Base-by-base conservation (phyloP, 2,888 invertebrate species). In the Atrina japonica region DNA sequence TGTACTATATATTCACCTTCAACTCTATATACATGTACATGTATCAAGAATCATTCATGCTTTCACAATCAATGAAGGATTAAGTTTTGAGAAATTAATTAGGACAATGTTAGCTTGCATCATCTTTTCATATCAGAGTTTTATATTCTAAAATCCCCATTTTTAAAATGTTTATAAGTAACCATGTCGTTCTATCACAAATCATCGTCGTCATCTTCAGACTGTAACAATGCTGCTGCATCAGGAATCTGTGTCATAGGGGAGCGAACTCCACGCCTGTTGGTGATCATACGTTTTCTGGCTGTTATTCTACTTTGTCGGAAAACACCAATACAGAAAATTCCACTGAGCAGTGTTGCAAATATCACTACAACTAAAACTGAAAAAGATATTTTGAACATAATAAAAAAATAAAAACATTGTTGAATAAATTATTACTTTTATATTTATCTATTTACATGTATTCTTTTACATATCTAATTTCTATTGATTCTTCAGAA, bases 281-380 rank as follows among this genome's bases (percentile, higher is more conserved):
- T 47, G 27, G 29, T 29, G 21, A 61, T 29, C 49, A 27, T 61
- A 14, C 61, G 21, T 3, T 61, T 61, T 7, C 61, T 21, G 16
- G 61, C 61, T 5, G 61, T 60, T n/a, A 70, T 70, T 41, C 50
- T 35, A 18, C 56, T 59, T 49, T 70, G 70, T 14, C 66, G 35
- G 14, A 59, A 53, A 14, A 66, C 70, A 40, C 53, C 70, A 21
- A 70, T 66, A 35, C 66, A 53, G 53, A 55, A 70, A 3, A 70
- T 30, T 3, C 70, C 70, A 35, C 70, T 59, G 49, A 70, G 56
- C 27, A 66, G 49, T 2, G 70, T 53, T n/a, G 66, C 49, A 21
- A 70, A 61, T 29, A 66, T 50, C 35, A 70, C 55, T 18, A 70
- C 50, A 14, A 70, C 60, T 29, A 70, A 41, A 50, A 70, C 70